Evolutionary conservation across 2,113 vertebrate genomes (phyloP), one percentile per base, ranked within the genome.

Genomic region (Tursiops truncatus): DNA sequence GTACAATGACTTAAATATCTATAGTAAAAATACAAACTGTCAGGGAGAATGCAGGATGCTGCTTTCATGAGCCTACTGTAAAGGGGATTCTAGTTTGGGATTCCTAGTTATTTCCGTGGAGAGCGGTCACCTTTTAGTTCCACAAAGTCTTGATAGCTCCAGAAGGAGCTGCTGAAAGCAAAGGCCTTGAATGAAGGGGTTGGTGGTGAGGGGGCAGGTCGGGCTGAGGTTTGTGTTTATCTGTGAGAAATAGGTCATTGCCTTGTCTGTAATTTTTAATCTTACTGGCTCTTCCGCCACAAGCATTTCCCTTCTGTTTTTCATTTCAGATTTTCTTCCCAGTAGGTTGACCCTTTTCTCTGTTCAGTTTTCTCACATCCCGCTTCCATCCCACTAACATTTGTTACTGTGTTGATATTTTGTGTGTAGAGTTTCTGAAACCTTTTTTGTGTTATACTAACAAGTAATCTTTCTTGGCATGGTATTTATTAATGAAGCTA

Each of bases 401-500:
- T 74, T 91, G 63, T 95, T 87, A 68, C 41, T 41, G 5, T 96
- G 53, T 90, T 65, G 67, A 18, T 65, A 71, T 44, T 97, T 94
- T 84, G 62, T 91, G 41, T 80, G 63, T 74, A 47, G 90, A 74
- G 28, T 96, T 94, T 96, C 38, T 87, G 70, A 91, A 96, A 84
- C 50, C 79, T n/a, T 50, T 63, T 83, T 44, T 76, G 65, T 96
- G 31, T 85, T 71, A n/a, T 7, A 80, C 15, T 83, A 95, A 95
- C 77, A 74, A 58, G 7, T 60, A 73, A 50, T 71, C 21, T 65
- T 96, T 47, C 23, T 93, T 82, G 58, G 50, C 93, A 67, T 86
- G 85, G 8, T 96, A 26, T 96, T 97, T 82, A 74, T 89, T 89
- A 97, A 90, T 62, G 31, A 74, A 94, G 73, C 89, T 90, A 95